These are phyloP conservation scores for Pectinophora gossypiella DNA, from an alignment of 1,140 invertebrate species.

Conservation along the genomic window DNA sequence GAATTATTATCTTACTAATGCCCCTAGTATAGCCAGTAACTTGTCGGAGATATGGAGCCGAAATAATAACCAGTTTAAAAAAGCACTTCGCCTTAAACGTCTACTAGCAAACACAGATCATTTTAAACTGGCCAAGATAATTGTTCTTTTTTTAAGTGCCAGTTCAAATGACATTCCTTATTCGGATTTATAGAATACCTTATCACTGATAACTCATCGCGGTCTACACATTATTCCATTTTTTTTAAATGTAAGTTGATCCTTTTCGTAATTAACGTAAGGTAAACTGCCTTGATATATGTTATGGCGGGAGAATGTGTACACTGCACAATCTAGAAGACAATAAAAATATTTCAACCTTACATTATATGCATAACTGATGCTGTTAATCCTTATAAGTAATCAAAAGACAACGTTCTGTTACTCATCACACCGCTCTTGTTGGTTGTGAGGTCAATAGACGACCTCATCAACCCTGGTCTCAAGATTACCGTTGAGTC, in stretches of 20 bases:
- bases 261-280: constrained; percentile 27
- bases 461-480: not conserved
- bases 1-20: constrained; percentile 59
- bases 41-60: constrained; percentile 36
- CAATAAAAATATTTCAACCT: not conserved
- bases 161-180: not conserved
- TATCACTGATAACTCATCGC: constrained; percentile 24
- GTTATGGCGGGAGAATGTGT: constrained; percentile 11
- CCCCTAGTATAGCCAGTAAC: constrained; percentile 44
- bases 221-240: constrained; percentile 38
- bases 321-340: constrained; percentile 7
- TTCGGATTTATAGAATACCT: constrained; percentile 12
- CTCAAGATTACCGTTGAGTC: too few species aligned
- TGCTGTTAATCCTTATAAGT: too few species aligned
- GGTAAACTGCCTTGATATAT: not conserved
- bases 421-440: too few species aligned
- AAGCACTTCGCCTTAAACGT: not conserved
- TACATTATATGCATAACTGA: too few species aligned
- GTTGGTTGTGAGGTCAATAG: too few species aligned
- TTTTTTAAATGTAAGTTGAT: constrained; percentile 32
- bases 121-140: not conserved
- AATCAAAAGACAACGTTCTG: too few species aligned
- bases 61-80: constrained; percentile 20
- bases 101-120: not conserved
- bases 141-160: constrained; percentile 5